Conservation (phyloP, 2,888 invertebrate genomes). For the Drosophila affinis region DNA sequence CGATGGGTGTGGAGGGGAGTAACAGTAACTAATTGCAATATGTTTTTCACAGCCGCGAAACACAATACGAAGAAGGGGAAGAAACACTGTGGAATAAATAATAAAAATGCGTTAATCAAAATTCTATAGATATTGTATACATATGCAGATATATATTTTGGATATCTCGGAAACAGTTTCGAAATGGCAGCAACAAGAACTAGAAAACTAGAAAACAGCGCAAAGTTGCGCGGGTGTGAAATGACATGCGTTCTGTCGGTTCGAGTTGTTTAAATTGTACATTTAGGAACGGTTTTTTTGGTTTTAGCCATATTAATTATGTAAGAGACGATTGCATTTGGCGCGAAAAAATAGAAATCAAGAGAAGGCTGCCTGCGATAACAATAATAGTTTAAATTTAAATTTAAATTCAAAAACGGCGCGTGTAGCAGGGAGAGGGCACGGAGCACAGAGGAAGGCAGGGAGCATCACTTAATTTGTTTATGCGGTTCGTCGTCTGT, state of each 20-base stretch:
- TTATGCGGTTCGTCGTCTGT: slow-evolving; percentile 50
- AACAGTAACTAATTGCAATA: slow-evolving; percentile 15
- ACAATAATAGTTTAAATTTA: slow-evolving; percentile 51
- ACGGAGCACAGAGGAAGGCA: not conserved
- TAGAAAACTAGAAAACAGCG: slow-evolving; percentile 8
- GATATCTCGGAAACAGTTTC: slow-evolving; percentile 9
- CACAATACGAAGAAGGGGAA: not conserved
- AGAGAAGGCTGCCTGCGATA: slow-evolving; percentile 22
- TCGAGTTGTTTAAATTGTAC: not conserved
- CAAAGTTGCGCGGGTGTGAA: slow-evolving; percentile 15
- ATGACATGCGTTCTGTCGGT: slow-evolving; percentile 10
- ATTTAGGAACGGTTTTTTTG: slow-evolving; percentile 1
- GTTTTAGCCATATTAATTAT: slow-evolving; percentile 27
- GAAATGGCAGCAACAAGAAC: slow-evolving; percentile 12
- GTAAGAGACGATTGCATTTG: slow-evolving; percentile 32
- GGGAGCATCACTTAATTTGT: slow-evolving; percentile 46
- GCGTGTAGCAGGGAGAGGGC: slow-evolving; percentile 8
- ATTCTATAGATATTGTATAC: not conserved
- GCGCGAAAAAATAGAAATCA: slow-evolving; percentile 24
- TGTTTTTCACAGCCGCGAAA: slow-evolving; percentile 1
- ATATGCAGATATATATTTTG: not conserved
- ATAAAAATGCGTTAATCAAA: slow-evolving; percentile 2
- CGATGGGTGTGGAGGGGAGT: not conserved
- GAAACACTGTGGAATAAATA: slow-evolving; percentile 25
- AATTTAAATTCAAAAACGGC: slow-evolving; percentile 23